Percentiles rank a stretch among this genome's conserved stretches.
Conservation (phyloP, 2,113 vertebrate genomes). For the Pungitius pungitius region DNA sequence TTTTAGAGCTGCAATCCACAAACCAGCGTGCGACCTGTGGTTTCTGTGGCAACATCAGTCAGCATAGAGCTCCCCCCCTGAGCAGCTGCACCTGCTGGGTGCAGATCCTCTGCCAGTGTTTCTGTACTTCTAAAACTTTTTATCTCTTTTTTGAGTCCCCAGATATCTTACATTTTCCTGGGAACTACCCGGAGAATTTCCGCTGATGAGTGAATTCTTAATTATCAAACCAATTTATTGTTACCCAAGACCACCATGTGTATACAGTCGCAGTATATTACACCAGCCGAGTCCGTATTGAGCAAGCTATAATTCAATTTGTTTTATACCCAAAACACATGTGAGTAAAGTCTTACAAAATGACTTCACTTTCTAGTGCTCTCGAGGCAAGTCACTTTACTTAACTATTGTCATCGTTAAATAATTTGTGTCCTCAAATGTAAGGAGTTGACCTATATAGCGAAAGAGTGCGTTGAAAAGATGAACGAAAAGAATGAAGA, state of each 20-base stretch:
- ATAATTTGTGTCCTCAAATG: neutral
- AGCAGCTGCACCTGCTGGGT: conserved; percentile 24
- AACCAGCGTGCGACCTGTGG: conserved; percentile 1
- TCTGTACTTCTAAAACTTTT: neutral
- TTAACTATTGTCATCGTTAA: neutral
- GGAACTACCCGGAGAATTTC: neutral
- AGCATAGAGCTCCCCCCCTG: conserved; percentile 7
- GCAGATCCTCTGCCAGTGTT: conserved; percentile 4
- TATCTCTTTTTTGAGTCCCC: conserved; percentile 2
- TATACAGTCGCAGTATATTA: neutral
- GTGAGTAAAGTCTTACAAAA: too few species aligned
- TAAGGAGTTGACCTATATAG: neutral
- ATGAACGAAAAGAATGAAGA: neutral
- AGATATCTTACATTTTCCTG: neutral
- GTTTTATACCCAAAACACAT: too few species aligned
- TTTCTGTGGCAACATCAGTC: conserved; percentile 33
- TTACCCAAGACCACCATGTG: neutral
- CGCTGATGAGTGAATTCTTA: neutral
- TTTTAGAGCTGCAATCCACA: neutral
- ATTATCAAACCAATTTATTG: neutral
- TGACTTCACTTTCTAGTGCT: too few species aligned
- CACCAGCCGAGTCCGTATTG: neutral
- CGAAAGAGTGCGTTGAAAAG: neutral
- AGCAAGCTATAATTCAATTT: neutral
- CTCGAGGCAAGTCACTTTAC: neutral